Evolutionary conservation across 2,113 vertebrate species (phyloP).

Genomic region (Oostethus manadensis): DNA sequence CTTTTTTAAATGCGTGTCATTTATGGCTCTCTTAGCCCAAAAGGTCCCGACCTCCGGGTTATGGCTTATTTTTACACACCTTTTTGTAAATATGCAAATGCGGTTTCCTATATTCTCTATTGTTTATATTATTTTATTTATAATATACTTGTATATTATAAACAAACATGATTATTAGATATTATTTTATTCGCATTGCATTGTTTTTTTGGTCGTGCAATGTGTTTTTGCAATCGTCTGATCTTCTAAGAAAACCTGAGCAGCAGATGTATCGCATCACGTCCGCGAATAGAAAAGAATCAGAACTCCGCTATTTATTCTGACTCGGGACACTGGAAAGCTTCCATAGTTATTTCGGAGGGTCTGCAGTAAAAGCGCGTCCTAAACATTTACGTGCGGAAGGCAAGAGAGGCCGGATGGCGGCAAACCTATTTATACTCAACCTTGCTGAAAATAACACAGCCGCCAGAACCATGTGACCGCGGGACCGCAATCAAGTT

Average conservation of each 20-base stretch:
- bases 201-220: too few relatives aligned
- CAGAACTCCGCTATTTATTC: slow-evolving; percentile 35
- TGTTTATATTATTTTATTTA: too few relatives aligned
- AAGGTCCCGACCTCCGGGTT: too few relatives aligned
- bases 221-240: neutral
- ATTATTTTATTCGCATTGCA: too few relatives aligned
- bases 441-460: slow-evolving; percentile 2
- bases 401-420: slow-evolving; percentile 20
- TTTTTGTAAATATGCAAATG: too few relatives aligned
- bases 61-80: too few relatives aligned
- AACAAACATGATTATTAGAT: too few relatives aligned
- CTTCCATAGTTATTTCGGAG: slow-evolving; percentile 45
- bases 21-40: too few relatives aligned
- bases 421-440: slow-evolving; percentile 26
- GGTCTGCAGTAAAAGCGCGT: slow-evolving; percentile 38
- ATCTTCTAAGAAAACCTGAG: neutral
- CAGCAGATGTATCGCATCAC: neutral
- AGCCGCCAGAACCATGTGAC: neutral
- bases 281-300: slow-evolving; percentile 23
- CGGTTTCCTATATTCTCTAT: too few relatives aligned
- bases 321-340: slow-evolving; percentile 31
- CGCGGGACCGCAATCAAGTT: neutral
- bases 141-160: too few relatives aligned
- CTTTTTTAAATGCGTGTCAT: too few relatives aligned
- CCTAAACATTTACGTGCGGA: slow-evolving; percentile 21